Evolutionary conservation across 2,797 vertebrate genomes (phyloP).

Genomic region (Microcaecilia unicolor): DNA sequence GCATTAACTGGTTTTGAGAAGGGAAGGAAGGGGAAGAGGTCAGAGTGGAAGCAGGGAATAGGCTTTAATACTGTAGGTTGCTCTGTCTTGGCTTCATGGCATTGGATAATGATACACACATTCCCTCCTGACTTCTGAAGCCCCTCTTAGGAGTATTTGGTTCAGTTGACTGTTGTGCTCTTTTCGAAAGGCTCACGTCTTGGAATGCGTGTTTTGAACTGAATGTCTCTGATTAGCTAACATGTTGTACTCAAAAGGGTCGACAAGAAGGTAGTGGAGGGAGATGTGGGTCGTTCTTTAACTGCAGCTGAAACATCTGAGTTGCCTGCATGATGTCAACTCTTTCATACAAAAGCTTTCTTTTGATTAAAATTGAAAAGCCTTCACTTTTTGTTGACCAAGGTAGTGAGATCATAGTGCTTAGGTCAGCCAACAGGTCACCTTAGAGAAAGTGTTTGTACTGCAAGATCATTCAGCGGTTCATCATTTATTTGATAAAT

Average conservation of each 20-base stretch:
- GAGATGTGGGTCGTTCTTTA: constrained; percentile 26
- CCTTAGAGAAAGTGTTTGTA: constrained; percentile 32
- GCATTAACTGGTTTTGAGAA: constrained; percentile 28
- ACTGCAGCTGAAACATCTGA: constrained; percentile 21
- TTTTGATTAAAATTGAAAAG: constrained; percentile 27
- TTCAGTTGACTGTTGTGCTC: constrained; percentile 40
- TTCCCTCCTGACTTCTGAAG: constrained; percentile 30
- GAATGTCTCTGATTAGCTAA: constrained; percentile 36
- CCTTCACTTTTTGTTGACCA: constrained; percentile 33
- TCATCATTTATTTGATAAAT: too few relatives aligned
- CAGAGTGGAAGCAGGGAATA: constrained; percentile 31
- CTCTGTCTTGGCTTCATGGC: constrained; percentile 42
- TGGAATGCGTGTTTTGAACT: constrained; percentile 24
- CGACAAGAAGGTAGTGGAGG: constrained; percentile 35
- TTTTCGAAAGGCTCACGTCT: constrained; percentile 22
- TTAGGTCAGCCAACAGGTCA: constrained; percentile 20
- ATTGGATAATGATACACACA: too few relatives aligned
- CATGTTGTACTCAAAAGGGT: constrained; percentile 33
- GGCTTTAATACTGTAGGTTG: too few relatives aligned
- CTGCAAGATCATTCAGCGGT: constrained; percentile 38
- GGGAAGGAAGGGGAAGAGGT: constrained; percentile 39
- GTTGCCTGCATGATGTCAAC: constrained; percentile 38
- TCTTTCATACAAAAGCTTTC: constrained; percentile 32
- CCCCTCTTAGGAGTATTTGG: constrained; percentile 35
- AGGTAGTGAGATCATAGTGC: constrained; percentile 41